Evolutionary conservation across 2,797 vertebrate species (phyloP), one percentile per base, ranked within the genome.

Genomic region (Danionella dracula): DNA sequence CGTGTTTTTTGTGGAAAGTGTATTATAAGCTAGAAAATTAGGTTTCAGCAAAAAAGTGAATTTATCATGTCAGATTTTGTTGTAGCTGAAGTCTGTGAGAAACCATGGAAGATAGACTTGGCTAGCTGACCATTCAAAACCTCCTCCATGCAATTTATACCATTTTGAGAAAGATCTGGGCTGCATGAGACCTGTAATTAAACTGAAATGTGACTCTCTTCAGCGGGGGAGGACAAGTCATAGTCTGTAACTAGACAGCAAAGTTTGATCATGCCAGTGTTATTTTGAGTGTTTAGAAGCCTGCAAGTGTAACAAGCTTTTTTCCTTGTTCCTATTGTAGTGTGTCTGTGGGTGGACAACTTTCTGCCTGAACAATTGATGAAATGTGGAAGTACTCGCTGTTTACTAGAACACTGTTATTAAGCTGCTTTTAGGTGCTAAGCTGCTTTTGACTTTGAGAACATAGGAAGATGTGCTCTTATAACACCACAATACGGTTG

Each of bases 151-250:
- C 79, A 84, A 83, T 87, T 86, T 87, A 82, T 77, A 83, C 85
- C 81, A 84, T 82, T 84, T 83, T 85, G 85, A 87, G 79, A 80
- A 67, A 82, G 84, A 90, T 88, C 84, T 81, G 79, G 86, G 82
- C 83, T 75, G 81, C 78, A 72, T 74, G 66, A 84, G 80, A 84
- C 80, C 84, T 89, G 84, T 90, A 88, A 90, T 90, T 90, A 91
- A 85, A 86, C 79, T 78, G 75, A 81, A 81, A 79, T 31, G 46
- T 19, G 71, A 77, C 73, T 64, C 59, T 73, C 80, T 55, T 79
- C 42, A 56, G 71, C 50, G 71, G 66, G 66, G 45, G 71, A 60
- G 66, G 23, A 17, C 40, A 37, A 59, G 45, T 70, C 48, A 8
- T 59, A 54, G 64, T 37, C 41, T 31, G 44, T 69, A 65, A 72